These are phyloP conservation scores for Scaptomyza reducta DNA, from an alignment of 2,888 invertebrate genomes.

Conservation along the genomic window DNA sequence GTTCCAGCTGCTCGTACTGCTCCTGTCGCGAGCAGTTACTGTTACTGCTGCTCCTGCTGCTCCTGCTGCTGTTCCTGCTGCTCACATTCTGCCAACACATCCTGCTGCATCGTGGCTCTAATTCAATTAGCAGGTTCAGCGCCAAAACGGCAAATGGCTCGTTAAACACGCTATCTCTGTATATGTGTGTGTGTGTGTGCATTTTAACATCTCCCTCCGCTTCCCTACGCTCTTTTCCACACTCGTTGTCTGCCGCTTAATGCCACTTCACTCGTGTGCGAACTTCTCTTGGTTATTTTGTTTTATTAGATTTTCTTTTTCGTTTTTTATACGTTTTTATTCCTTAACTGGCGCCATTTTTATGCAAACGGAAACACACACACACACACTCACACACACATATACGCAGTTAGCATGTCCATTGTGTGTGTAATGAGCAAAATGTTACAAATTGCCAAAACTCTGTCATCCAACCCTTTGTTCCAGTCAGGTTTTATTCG, in stretches of 20 bases:
- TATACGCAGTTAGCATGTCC: not conserved
- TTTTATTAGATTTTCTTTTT: constrained; percentile 65
- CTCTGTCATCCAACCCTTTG: constrained; percentile 11
- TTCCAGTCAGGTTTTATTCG: constrained; percentile 10
- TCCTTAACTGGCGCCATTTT: constrained; percentile 69
- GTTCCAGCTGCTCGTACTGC: not conserved
- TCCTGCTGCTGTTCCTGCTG: constrained; percentile 1
- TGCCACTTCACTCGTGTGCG: constrained; percentile 58
- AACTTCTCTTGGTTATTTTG: constrained; percentile 45
- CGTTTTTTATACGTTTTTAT: constrained; percentile 14
- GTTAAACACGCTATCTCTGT: constrained; percentile 71
- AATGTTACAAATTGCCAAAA: constrained; percentile 77
- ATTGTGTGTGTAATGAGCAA: constrained; percentile 67
- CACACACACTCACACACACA: constrained; percentile 10
- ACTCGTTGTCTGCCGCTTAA: constrained; percentile 21
- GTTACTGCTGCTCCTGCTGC: not conserved
- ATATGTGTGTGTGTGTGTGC: not conserved
- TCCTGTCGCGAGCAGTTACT: constrained; percentile 9
- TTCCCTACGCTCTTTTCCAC: not conserved
- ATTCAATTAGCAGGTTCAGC: constrained; percentile 81
- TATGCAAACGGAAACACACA: constrained; percentile 62
- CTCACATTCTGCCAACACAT: too few relatives aligned
- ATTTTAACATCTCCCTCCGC: not conserved
- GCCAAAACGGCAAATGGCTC: constrained; percentile 80
- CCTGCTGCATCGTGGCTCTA: constrained; percentile 67